Evolutionary conservation across 2,888 invertebrate genomes (phyloP), one percentile per base, ranked within the genome.

Genomic region (Habrosyne pyritoides): DNA sequence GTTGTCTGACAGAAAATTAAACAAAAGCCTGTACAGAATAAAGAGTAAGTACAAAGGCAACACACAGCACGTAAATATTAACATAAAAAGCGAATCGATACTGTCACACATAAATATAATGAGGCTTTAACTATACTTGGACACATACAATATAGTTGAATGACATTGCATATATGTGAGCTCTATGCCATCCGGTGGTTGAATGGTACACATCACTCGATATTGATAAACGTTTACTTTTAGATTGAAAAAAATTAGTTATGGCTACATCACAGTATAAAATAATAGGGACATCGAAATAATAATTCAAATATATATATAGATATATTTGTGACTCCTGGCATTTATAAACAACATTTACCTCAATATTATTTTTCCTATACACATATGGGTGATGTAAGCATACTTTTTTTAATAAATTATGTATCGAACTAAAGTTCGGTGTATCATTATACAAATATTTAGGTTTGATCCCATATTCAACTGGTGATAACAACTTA

Each of bases 181-280:
- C 59, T 59, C 60, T 53, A 60, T 58, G 60, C 67, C 63, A 62
- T 64, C 73, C 66, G 67, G 61, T 54, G 54, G 53, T 52, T 52
- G 28, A 47, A 21, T 55, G 46, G 14, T 36, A 53, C 22, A 28
- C 21, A 42, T 42, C n/a, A 36, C 3, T 53, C 14, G 50, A 12
- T 33, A 51, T 33, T 33, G 33, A 52, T 52, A 47, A 26, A 30
- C 21, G 21, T 18, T 10, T 50, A 30, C 21, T 28, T 30, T 18
- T 50, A 50, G 10, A 12, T 33, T 50, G 10, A 50, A 50, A 50
- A 30, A 2, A 50, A 21, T 6, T 26, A 12, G 24, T 24, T n/a
- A 26, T 8, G 1, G 26, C n/a, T 26, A 22, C 18, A 28, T 12
- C 2, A 30, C n/a, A 10, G 12, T 12, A 12, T 10, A 3, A 2